These are phyloP conservation scores for Rhizoglyphus robini DNA, from an alignment of 1,140 invertebrate genomes.

Conservation along the genomic window DNA sequence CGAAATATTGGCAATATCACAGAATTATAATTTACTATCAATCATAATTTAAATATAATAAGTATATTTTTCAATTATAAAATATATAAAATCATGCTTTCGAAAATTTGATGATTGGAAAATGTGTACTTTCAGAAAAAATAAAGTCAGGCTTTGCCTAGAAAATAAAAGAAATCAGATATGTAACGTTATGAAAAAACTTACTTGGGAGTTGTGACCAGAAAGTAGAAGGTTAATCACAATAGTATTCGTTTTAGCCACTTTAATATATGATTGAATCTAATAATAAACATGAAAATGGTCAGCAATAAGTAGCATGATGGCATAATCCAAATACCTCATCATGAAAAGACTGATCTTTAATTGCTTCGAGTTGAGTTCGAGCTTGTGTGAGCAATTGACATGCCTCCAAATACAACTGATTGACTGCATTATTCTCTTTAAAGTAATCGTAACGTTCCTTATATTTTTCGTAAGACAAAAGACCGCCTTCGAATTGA, in stretches of 20 bases:
- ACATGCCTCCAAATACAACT: slow-evolving; percentile 3
- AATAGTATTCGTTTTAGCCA: slow-evolving; percentile 86
- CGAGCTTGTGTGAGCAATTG: not conserved
- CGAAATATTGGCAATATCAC: too few relatives aligned
- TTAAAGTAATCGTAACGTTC: slow-evolving; percentile 53
- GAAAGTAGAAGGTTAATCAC: slow-evolving; percentile 78
- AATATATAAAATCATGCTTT: slow-evolving; percentile 9
- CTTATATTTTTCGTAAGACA: slow-evolving; percentile 63
- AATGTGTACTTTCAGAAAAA: slow-evolving; percentile 71
- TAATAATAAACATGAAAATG: slow-evolving; percentile 38
- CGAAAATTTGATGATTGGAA: slow-evolving; percentile 60
- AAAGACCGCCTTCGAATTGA: slow-evolving; percentile 65
- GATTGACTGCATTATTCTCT: slow-evolving; percentile 59
- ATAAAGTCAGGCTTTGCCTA: slow-evolving; percentile 58
- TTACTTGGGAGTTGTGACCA: slow-evolving; percentile 59
- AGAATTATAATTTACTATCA: too few relatives aligned
- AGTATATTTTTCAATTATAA: too few relatives aligned
- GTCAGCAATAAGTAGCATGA: not conserved
- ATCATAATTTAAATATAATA: too few relatives aligned
- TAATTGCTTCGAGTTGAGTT: not conserved
- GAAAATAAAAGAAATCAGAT: slow-evolving; percentile 36
- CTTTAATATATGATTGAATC: slow-evolving; percentile 65
- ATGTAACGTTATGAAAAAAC: slow-evolving; percentile 2
- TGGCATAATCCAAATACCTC: too few relatives aligned
- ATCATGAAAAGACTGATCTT: not conserved